Evolutionary conservation across 2,888 invertebrate species (phyloP).

Genomic region (Thumatha senex): DNA sequence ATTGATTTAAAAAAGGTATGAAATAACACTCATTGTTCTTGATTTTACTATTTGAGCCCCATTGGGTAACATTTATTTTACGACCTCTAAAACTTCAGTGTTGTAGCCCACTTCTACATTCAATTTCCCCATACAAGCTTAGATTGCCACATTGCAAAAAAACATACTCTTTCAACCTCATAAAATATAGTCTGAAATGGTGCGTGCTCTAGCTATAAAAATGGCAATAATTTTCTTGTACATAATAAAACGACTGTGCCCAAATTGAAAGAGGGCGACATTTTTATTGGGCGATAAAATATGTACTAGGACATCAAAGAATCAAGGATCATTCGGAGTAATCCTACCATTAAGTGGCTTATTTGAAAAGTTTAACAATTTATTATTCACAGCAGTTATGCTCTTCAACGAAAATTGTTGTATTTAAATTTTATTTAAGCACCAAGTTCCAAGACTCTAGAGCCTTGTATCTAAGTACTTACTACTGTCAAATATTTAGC

Average conservation of each 20-base stretch:
- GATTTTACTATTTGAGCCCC: not conserved
- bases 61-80: slow-evolving; percentile 3
- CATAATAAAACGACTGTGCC: slow-evolving; percentile 54
- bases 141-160: slow-evolving; percentile 19
- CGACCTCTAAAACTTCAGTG: slow-evolving; percentile 6
- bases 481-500: no score
- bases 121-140: slow-evolving; percentile 18
- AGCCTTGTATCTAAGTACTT: no score
- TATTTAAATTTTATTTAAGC: no score
- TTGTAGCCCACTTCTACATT: slow-evolving; percentile 16
- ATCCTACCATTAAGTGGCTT: not conserved
- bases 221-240: slow-evolving; percentile 59
- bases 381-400: no score
- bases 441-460: no score
- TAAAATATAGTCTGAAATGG: slow-evolving; percentile 47
- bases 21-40: not conserved
- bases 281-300: slow-evolving; percentile 69
- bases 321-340: slow-evolving; percentile 23
- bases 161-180: slow-evolving; percentile 23
- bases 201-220: slow-evolving; percentile 58
- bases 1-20: not conserved
- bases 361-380: slow-evolving; percentile 5
- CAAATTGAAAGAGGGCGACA: slow-evolving; percentile 64
- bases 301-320: slow-evolving; percentile 41
- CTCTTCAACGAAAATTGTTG: no score